Evolutionary conservation across 2,888 invertebrate genomes (phyloP), one percentile per base, ranked within the genome.

Genomic region (Habroteleia sp.): DNA sequence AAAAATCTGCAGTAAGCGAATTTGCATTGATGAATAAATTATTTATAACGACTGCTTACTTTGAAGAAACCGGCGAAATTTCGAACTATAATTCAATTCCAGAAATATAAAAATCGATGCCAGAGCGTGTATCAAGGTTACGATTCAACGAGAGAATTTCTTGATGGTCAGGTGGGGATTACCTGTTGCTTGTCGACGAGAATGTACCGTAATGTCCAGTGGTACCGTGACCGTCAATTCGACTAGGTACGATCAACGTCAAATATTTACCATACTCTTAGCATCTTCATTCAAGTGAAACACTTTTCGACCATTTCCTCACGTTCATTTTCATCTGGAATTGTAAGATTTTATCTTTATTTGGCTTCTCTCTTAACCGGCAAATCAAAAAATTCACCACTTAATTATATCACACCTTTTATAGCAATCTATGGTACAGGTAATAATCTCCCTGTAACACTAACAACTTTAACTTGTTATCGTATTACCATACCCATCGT

Each of bases 201-300:
- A 65, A 74, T 60, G 63, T 75, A 75, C 66, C 54, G 72, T 41
- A 71, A 74, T 66, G 62, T 76, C 69, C 74, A 82, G 81, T 81
- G 69, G 50, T 68, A 73, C 72, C 60, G 68, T 44, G 71, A 73
- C 72, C 23, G 74, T 74, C 75, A 50, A 16, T 20, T 48, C 10
- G 60, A 44, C 46, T 66, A 66, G 78, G 71, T 44, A 75, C 48
- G 66, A 56, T 31, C 23, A 39, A 33, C 58, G 41, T 60, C 8
- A 52, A 60, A 60, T 60, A 58, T 60, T 52, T 65, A 48, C 58
- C 33, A 3, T 52, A 2, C 25, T 37, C 48, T 41, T 23, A 33
- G 29, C 54, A 46, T 37, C 20, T 44, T 44, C 42, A 27, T 13
- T 37, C 20, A 37, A 25, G 16, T 8, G 13, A 50, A 31, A 25